Evolutionary conservation across 2,113 vertebrate species (phyloP).

Genomic region (Guaruba guarouba): DNA sequence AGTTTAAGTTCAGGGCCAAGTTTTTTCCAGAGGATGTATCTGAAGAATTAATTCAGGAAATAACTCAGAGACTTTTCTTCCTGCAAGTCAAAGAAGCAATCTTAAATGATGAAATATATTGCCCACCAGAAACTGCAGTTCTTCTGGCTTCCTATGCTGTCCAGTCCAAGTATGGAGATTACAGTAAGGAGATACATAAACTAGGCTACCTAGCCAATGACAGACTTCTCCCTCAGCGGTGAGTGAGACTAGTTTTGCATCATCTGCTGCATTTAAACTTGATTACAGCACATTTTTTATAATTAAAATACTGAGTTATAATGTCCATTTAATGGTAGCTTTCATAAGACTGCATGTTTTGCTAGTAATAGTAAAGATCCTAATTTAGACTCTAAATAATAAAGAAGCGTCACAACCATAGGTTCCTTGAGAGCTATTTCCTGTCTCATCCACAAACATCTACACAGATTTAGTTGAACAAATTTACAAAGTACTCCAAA

Average conservation of each 20-base stretch:
- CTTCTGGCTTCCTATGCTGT: constrained; percentile 94
- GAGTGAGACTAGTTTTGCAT: constrained; percentile 35
- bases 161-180: constrained; percentile 95
- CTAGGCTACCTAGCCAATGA: constrained; percentile 92
- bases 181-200: constrained; percentile 90
- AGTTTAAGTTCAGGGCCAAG: constrained; percentile 96
- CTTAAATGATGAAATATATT: constrained; percentile 97
- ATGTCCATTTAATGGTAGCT: background rate
- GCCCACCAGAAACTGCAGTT: constrained; percentile 97
- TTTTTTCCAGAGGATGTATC: constrained; percentile 98
- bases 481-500: background rate
- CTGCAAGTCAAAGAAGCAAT: constrained; percentile 98
- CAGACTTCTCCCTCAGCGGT: constrained; percentile 95
- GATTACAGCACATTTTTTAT: background rate
- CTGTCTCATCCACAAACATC: background rate
- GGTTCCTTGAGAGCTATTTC: background rate
- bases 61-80: constrained; percentile 97
- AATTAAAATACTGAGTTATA: background rate
- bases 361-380: background rate
- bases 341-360: background rate
- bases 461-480: background rate
- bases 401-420: accelerated
- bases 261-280: background rate
- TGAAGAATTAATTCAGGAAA: constrained; percentile 97
- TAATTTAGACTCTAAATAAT: background rate